Evolutionary conservation across 2,113 vertebrate genomes (phyloP).

Genomic region (Gnathonemus echidnorhynchus): DNA sequence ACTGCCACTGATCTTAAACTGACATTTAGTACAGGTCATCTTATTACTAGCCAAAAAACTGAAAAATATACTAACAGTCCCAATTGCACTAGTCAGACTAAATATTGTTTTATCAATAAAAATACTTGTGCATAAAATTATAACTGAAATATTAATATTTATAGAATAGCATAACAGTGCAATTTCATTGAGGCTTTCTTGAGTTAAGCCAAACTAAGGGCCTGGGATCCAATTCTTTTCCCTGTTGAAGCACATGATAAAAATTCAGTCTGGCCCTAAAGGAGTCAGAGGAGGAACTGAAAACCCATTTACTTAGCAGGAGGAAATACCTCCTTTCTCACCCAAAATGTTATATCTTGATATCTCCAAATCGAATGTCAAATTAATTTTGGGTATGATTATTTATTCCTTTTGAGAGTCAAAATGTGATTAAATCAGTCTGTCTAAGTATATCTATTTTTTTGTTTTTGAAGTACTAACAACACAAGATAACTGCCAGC

Average conservation of each 20-base stretch:
- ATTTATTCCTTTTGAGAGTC: background rate
- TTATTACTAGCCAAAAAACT: background rate
- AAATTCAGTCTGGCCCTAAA: background rate
- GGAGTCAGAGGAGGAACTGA: background rate
- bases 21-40: background rate
- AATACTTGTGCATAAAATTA: constrained; percentile 3
- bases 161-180: background rate
- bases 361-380: background rate
- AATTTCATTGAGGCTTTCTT: background rate
- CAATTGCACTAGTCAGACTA: constrained; percentile 3
- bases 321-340: background rate
- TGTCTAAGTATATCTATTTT: background rate
- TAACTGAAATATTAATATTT: background rate
- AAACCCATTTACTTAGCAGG: background rate
- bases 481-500: constrained; percentile 58
- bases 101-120: constrained; percentile 3
- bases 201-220: background rate
- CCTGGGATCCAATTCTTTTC: background rate
- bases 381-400: background rate
- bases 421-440: background rate
- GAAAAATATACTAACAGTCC: background rate
- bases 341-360: background rate
- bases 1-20: background rate
- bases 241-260: background rate
- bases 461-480: constrained; percentile 29